These are phyloP conservation scores for Cephus pulcher DNA, from an alignment of 2,888 invertebrate species.

Conservation along the genomic window DNA sequence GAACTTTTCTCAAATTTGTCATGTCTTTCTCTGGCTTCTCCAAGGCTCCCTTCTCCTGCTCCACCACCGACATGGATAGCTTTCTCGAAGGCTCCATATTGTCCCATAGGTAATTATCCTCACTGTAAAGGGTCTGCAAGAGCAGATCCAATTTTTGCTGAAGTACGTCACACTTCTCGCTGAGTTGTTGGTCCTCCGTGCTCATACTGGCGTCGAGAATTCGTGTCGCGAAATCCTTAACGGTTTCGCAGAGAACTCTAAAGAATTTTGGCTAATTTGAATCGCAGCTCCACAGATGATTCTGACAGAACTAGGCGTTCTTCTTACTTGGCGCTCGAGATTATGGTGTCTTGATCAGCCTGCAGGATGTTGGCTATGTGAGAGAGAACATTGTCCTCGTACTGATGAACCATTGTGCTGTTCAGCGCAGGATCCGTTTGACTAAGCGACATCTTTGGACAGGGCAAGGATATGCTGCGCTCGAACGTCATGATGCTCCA, in stretches of 20 bases:
- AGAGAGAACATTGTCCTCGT: conserved; percentile 81
- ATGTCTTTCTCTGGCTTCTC: conserved; percentile 71
- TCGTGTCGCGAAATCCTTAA: conserved; percentile 79
- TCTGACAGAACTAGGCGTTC: neutral
- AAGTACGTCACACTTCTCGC: conserved; percentile 78
- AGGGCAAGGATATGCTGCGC: conserved; percentile 75
- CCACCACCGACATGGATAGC: conserved; percentile 26
- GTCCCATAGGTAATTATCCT: conserved; percentile 67
- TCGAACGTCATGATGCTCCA: conserved; percentile 98
- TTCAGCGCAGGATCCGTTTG: conserved; percentile 69
- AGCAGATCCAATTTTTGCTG: conserved; percentile 82
- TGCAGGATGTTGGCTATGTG: conserved; percentile 90
- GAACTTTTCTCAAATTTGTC: conserved; percentile 64
- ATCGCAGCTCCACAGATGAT: no score
- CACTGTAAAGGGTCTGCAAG: conserved; percentile 78
- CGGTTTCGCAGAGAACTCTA: conserved; percentile 80
- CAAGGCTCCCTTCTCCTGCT: conserved; percentile 65
- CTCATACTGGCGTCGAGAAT: conserved; percentile 71
- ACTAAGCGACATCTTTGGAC: conserved; percentile 68
- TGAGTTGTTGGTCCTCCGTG: conserved; percentile 73
- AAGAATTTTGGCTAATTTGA: conserved; percentile 3
- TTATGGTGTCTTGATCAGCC: conserved; percentile 80
- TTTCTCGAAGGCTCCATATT: conserved; percentile 55
- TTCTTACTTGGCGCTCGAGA: conserved; percentile 78
- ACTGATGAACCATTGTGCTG: conserved; percentile 73